phyloP scores from a whole-genome alignment of 2,797 vertebrate species.

The Sarcophilus harrisii region DNA sequence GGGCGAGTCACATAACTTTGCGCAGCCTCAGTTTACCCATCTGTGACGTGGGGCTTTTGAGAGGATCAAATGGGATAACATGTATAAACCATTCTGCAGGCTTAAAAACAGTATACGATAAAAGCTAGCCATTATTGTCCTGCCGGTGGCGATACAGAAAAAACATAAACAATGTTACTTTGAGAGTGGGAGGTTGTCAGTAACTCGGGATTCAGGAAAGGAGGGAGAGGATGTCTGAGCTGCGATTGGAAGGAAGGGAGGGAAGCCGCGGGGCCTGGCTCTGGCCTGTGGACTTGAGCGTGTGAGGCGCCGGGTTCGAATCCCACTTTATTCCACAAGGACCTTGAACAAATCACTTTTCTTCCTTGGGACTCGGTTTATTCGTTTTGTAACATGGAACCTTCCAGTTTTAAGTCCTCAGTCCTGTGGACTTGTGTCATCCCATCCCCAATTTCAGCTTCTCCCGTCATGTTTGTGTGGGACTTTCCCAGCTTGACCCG shows the following conservation, averaged over 20 bases:
- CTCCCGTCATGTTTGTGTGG: not conserved
- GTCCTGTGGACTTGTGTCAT: not conserved
- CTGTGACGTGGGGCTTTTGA: not conserved
- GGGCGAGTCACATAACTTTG: not conserved
- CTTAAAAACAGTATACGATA: not conserved
- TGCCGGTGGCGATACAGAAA: not conserved
- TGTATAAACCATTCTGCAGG: no score
- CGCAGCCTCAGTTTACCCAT: not conserved
- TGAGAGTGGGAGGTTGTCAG: not conserved
- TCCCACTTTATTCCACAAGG: not conserved
- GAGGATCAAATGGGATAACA: no score
- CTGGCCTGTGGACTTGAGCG: no score
- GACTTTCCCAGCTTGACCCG: not conserved
- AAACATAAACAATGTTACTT: not conserved
- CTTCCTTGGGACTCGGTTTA: not conserved
- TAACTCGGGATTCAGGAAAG: not conserved
- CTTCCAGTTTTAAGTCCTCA: not conserved
- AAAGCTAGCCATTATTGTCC: not conserved
- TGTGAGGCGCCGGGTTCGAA: no score
- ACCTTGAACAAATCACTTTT: not conserved
- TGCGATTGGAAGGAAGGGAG: no score
- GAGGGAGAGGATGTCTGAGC: not conserved
- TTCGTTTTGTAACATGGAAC: not conserved
- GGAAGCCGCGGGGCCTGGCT: no score
- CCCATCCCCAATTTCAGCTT: not conserved